Percentiles rank a stretch among this genome's conserved stretches.
These are phyloP conservation scores for Aldabrachelys gigantea DNA, from an alignment of 2,113 vertebrate genomes.

Conservation along the genomic window DNA sequence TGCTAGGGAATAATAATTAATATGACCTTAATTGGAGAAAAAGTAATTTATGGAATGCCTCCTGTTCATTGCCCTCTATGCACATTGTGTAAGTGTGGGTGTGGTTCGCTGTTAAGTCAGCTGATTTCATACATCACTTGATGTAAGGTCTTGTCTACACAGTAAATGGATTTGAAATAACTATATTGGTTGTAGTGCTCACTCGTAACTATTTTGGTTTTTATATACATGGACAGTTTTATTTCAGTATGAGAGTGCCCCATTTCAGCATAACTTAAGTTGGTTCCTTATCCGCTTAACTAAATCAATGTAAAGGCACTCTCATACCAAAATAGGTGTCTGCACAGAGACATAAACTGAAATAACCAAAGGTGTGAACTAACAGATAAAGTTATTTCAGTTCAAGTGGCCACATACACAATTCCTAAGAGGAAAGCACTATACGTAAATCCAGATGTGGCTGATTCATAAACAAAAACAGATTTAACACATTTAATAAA, in stretches of 20 bases:
- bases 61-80: neutral
- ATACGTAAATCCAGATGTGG: neutral
- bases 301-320: neutral
- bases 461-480: neutral
- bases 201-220: neutral
- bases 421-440: neutral
- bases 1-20: neutral
- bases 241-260: neutral
- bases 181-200: neutral
- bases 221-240: neutral
- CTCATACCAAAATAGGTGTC: neutral
- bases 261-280: neutral
- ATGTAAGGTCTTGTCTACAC: neutral
- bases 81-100: neutral
- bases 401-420: neutral
- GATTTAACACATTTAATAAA: neutral
- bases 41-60: neutral
- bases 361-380: neutral
- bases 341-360: neutral
- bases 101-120: neutral
- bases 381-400: neutral
- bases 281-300: neutral
- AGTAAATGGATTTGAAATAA: neutral
- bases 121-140: neutral
- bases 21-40: neutral